Percentiles rank a stretch among this genome's conserved stretches.
phyloP scores from a whole-genome alignment of 2,113 vertebrate species.

The Vulpes ferrilata region DNA sequence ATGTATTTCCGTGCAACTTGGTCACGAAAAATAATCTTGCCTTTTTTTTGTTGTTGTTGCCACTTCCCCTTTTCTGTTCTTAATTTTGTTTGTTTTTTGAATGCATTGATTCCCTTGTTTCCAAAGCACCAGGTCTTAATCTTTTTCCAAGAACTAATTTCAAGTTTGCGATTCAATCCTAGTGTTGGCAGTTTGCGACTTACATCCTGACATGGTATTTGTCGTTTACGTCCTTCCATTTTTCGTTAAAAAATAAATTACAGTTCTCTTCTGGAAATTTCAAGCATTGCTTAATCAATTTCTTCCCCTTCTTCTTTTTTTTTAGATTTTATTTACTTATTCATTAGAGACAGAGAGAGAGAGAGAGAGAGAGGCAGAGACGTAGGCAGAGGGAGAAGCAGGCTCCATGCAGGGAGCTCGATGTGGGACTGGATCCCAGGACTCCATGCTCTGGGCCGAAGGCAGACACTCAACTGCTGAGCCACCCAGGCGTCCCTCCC shows the following conservation, averaged over 20 bases:
- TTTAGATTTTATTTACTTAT: no score
- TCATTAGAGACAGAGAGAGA: no score
- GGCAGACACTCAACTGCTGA: no score
- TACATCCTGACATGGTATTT: background rate
- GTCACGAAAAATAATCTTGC: background rate
- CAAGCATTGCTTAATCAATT: background rate
- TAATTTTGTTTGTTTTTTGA: background rate
- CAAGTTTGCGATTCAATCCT: background rate
- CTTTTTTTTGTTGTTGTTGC: background rate
- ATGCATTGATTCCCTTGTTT: background rate
- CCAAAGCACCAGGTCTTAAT: background rate
- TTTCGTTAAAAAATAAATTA: background rate
- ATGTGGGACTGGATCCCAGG: no score
- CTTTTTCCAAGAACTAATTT: background rate
- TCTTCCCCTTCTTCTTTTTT: background rate
- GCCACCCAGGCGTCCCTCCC: background rate
- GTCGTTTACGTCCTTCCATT: background rate
- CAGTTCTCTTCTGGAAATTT: conserved; percentile 37
- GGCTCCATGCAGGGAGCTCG: no score
- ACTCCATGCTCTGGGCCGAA: no score
- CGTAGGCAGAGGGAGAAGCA: no score
- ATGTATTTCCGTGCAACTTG: background rate
- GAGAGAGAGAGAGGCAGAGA: no score
- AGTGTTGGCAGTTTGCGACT: background rate
- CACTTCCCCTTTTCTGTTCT: background rate